A percentile compares a stretch with the other conserved stretches of the same genome.
Evolutionary conservation across 1,140 invertebrate genomes (phyloP).

Genomic region (Antheraea mylitta): DNA sequence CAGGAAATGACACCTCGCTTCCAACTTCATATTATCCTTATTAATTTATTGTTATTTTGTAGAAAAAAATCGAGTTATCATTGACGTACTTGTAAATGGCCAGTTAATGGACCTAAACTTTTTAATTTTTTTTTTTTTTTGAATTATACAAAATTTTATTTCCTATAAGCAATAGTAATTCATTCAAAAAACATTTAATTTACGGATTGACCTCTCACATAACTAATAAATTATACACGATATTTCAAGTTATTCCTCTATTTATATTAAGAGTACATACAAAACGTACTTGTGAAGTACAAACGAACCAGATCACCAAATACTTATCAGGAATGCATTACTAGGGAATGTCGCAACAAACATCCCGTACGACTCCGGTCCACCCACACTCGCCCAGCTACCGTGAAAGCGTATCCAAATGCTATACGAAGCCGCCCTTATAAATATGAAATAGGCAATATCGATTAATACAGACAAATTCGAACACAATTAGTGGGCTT

Average conservation of each 20-base stretch:
- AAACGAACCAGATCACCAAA: slow-evolving; percentile 4
- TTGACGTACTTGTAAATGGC: too few relatives aligned
- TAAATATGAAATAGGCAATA: slow-evolving; percentile 21
- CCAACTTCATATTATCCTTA: too few relatives aligned
- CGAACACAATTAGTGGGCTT: slow-evolving; percentile 11
- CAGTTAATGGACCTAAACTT: too few relatives aligned
- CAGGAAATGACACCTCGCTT: too few relatives aligned
- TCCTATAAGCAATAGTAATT: too few relatives aligned
- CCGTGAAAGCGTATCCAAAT: neutral
- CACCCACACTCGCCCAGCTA: slow-evolving; percentile 21
- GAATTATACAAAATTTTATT: too few relatives aligned
- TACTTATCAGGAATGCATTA: slow-evolving; percentile 35
- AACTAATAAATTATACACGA: neutral
- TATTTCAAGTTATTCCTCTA: neutral
- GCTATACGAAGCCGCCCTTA: slow-evolving; percentile 10
- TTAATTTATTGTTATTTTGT: too few relatives aligned
- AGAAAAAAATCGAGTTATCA: too few relatives aligned
- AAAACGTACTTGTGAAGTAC: neutral
- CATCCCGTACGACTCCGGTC: slow-evolving; percentile 11
- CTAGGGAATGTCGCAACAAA: slow-evolving; percentile 21
- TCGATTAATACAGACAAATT: slow-evolving; percentile 26
- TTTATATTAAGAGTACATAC: neutral
- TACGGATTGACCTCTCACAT: too few relatives aligned
- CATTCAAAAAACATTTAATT: too few relatives aligned
- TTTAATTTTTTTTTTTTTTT: too few relatives aligned